Evolutionary conservation across 2,113 vertebrate species (phyloP), one percentile per base, ranked within the genome.

Genomic region (Scatophagus argus): DNA sequence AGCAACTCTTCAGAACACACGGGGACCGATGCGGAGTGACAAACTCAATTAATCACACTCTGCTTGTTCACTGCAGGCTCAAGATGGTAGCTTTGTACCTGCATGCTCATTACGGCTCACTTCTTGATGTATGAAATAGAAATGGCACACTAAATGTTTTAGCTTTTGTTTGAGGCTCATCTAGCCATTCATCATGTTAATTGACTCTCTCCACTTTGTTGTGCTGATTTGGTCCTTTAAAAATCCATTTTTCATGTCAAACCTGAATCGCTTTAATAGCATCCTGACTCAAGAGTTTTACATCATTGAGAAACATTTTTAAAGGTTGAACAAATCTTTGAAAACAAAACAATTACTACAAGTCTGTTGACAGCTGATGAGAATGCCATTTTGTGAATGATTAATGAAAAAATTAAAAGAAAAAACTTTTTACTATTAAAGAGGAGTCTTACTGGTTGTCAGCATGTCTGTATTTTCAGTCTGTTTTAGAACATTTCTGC

Each of bases 41-140:
- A 82, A 88, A 90, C 76, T 85, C 89, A 85, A 94, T 94, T 91
- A 90, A 91, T 93, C 88, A 88, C 80, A 65, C 32, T 55, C 55
- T 77, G 66, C 77, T 89, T 43, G 70, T 74, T 87, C 82, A 81
- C 80, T 67, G 74, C 69, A 69, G 81, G 84, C 89, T 84, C 82
- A 88, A 85, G 88, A 84, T 91, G 92, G 80, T 67, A 69, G 69
- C 88, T 91, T 88, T 80, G 85, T 90, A 89, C 89, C 77, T 83
- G 83, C 44, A 61, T 75, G 83, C 85, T 90, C 88, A 86, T 91
- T 90, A 88, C 25, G 56, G 60, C 82, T 68, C 5, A 7, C 61
- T 64, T 74, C 74, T 80, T 92, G 88, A 93, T 91, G 87, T 90
- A 88, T 91, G 84, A 86, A 90, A 90, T 38, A 55, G 77, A 87